These are phyloP conservation scores for Tetranychus piercei DNA, from an alignment of 2,888 invertebrate genomes.

Conservation along the genomic window DNA sequence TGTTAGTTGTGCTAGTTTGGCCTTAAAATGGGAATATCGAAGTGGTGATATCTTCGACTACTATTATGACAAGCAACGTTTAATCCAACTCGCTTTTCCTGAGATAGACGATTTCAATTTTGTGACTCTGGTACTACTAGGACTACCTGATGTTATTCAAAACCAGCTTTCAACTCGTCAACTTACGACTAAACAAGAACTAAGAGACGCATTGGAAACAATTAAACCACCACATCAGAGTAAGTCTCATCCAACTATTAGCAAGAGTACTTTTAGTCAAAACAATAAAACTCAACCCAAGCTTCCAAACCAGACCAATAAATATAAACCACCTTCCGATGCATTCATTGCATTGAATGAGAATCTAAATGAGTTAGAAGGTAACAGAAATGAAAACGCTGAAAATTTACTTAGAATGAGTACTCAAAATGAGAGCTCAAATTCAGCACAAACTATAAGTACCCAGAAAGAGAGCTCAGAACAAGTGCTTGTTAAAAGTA, in stretches of 20 bases:
- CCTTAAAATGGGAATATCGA: constrained; percentile 6
- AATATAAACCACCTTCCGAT: neutral
- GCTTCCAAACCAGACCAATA: neutral
- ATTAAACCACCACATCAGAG: neutral
- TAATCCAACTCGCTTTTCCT: neutral
- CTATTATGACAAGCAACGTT: constrained; percentile 4
- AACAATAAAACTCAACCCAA: neutral
- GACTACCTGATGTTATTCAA: constrained; percentile 1
- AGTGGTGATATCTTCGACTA: constrained; percentile 2
- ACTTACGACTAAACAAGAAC: neutral
- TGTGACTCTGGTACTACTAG: neutral
- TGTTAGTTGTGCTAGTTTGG: neutral
- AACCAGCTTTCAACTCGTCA: neutral
- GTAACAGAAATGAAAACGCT: neutral
- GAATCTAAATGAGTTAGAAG: neutral
- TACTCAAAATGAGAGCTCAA: too few species aligned
- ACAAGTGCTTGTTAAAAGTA: too few species aligned
- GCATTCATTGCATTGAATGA: neutral
- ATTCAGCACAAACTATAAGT: too few species aligned
- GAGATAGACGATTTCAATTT: constrained; percentile 1
- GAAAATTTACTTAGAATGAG: neutral
- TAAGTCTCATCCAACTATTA: too few species aligned
- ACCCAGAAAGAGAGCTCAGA: too few species aligned
- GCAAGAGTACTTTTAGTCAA: too few species aligned
- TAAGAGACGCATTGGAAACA: neutral